Evolutionary conservation across 1,140 invertebrate species (phyloP), one percentile per base, ranked within the genome.

Genomic region (Drosophila auraria): DNA sequence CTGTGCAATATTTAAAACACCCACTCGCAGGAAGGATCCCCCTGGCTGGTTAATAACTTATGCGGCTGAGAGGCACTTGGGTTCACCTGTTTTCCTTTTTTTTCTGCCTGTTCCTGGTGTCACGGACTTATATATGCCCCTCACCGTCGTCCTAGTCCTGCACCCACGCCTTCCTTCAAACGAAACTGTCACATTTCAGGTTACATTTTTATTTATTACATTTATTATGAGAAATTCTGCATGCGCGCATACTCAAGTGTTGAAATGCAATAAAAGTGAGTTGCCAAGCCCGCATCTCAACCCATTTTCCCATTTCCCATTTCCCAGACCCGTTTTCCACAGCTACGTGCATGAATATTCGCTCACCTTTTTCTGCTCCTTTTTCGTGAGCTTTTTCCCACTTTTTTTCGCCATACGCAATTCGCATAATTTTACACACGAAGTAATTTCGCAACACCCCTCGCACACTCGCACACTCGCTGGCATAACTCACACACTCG

Each of bases 211-310:
- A 89, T 89, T 89, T 89, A 89, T 89, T 89, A 89, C 86, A 89
- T 89, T 89, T 89, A 89, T 89, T 89, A 89, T 89, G 86, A 90
- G 84, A 89, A 89, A 89, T 89, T 89, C 83, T 82, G 82, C 86
- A 89, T 82, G 86, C 84, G 81, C 77, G 81, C 77, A 83, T 73
- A 73, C 83, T 79, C 86, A 84, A 89, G 86, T 89, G 84, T 89
- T 89, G 84, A 89, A 89, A 89, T 90, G 84, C 84, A 90, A 89
- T 89, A 89, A 89, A 89, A 89, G 86, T 90, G 86, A 90, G 86
- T 84, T 84, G 84, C 86, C 84, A 79, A 71, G 79, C 78, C 69
- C 74, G 60, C 58, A 50, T 65, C 68, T 53, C 49, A 33, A 36
- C 40, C 42, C 40, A 44, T 66, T 23, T 30, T 9, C 38, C 60